A percentile compares a stretch with the other conserved stretches of the same genome.
Conservation (phyloP, 1,140 invertebrate species). For the Achatina immaculata region DNA sequence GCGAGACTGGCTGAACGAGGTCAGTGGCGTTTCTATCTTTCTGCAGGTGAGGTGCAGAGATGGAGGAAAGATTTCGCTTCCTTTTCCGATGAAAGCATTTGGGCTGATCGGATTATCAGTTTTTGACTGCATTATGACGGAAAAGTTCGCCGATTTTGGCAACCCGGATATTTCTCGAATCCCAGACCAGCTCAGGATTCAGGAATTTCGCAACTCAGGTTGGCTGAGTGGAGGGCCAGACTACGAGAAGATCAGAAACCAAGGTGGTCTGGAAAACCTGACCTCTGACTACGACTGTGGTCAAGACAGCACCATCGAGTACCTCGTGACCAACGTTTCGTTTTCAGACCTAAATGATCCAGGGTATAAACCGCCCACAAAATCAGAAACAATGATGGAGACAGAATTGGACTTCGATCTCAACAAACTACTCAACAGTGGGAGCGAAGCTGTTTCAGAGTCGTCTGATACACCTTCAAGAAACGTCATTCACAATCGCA, state of each 20-base stretch:
- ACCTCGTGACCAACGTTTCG: slow-evolving; percentile 6
- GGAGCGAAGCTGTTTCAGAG: too few species aligned
- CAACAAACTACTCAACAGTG: too few species aligned
- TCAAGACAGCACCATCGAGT: slow-evolving; percentile 20
- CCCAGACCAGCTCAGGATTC: slow-evolving; percentile 1
- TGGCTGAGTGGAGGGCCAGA: slow-evolving; percentile 9
- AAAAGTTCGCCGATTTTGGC: slow-evolving; percentile 7
- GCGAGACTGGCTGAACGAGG: not conserved
- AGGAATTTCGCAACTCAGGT: not conserved
- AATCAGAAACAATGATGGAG: not conserved
- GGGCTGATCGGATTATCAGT: slow-evolving; percentile 6
- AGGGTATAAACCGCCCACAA: not conserved
- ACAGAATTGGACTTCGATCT: too few species aligned
- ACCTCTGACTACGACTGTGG: slow-evolving; percentile 26
- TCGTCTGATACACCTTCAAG: too few species aligned
- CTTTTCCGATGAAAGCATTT: slow-evolving; percentile 26
- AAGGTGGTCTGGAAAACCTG: not conserved
- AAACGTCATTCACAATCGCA: too few species aligned
- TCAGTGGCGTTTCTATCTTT: not conserved
- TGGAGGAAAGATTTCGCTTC: not conserved
- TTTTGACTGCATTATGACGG: not conserved
- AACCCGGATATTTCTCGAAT: slow-evolving; percentile 2
- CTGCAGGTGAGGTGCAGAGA: not conserved
- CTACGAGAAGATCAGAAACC: slow-evolving; percentile 3
- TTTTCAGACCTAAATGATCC: not conserved